phyloP scores from a whole-genome alignment of 2,113 vertebrate species.

The Phodopus roborovskii region DNA sequence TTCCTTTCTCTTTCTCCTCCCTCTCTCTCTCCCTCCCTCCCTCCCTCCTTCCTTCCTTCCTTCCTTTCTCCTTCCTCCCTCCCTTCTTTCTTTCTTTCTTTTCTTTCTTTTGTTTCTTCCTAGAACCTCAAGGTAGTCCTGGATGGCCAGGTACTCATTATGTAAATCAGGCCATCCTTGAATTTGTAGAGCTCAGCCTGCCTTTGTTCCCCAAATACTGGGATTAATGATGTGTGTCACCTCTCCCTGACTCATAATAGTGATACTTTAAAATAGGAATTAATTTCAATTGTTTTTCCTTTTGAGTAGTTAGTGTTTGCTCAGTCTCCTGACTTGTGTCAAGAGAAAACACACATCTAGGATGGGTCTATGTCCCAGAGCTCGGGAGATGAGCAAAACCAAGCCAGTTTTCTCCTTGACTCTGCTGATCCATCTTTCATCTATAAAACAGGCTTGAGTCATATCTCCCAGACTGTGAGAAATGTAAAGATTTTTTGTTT shows the following conservation, averaged over 20 bases:
- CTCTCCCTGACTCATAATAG: neutral
- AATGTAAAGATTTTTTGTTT: neutral
- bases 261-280: neutral
- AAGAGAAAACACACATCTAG: neutral
- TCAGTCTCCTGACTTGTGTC: neutral
- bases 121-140: neutral
- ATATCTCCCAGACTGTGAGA: neutral
- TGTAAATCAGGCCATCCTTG: neutral
- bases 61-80: rapidly evolving
- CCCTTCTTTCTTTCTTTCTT: neutral
- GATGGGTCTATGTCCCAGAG: neutral
- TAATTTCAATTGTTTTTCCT: neutral
- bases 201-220: neutral
- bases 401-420: neutral
- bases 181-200: neutral
- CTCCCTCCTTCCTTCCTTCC: neutral
- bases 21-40: neutral
- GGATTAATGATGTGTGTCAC: neutral
- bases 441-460: neutral
- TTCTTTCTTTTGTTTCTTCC: rapidly evolving
- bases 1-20: rapidly evolving
- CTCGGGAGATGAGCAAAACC: neutral
- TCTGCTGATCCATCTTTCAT: neutral
- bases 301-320: neutral
- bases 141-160: neutral